Base-by-base conservation (phyloP, 2,113 vertebrate genomes). In the Plectropomus leopardus region DNA sequence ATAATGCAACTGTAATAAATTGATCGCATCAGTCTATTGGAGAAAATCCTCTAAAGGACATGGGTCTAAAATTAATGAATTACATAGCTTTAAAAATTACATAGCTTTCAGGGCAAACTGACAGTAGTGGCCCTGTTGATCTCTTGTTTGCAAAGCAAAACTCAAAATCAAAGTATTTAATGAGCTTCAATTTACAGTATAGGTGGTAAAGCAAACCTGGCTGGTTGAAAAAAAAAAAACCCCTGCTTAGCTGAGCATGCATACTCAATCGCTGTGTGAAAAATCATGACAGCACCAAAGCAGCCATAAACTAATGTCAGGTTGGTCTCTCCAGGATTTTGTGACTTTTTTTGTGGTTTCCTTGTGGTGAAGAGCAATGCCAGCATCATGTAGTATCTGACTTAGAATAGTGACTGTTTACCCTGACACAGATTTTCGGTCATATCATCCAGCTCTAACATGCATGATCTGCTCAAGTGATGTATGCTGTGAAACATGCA, bases 401-500 rank as follows among this genome's bases (percentile, higher is more conserved):
- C 34, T 61, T 19, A 66, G 5, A 51, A 50, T 15, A 61, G 42
- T 28, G 26, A 7, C 13, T n/a, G 28, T 26, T 50, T 34, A 17
- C 48, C 21, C 1, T 3, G 4, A 17, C 47, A 34, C 8, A 24
- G 30, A 57, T 75, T 67, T 44, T 4, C 72, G 48, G n/a, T 53
- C 30, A 64, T 10, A 51, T 30, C 1, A 0, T 15, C 53, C 6
- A 24, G 23, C 5, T 34, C 42, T 7, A 66, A 64, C 54, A 72
- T 74, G 23, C 51, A 82, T 65, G 13, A 59, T 23, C 30, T 47
- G 65, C 15, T 80, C 24, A 63, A 59, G 45, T 47, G 21, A 51
- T 23, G 45, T 26, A 64, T 64, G 30, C 47, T 51, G 79, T 84
- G 64, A 83, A 86, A 86, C 80, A 76, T 85, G 74, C 51, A 88